Percentiles rank a stretch among this genome's conserved stretches.
Evolutionary conservation across 2,113 vertebrate species (phyloP).

Genomic region (Zeus faber): DNA sequence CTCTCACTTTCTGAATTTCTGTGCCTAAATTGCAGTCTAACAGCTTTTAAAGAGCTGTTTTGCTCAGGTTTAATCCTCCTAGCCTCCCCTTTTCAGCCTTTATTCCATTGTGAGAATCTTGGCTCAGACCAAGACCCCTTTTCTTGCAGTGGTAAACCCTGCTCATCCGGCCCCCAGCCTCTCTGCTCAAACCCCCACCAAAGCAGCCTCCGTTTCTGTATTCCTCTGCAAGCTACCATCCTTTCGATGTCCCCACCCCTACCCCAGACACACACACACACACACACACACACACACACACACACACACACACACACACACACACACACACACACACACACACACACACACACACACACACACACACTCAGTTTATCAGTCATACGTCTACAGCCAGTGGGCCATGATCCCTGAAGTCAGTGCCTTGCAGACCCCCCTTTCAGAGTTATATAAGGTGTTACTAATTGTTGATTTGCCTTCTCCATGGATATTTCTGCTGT

Average conservation of each 20-base stretch:
- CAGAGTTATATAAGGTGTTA: constrained; percentile 67
- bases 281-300: background rate
- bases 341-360: background rate
- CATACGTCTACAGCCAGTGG: constrained; percentile 41
- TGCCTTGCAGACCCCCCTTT: constrained; percentile 47
- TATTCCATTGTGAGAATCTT: constrained; percentile 72
- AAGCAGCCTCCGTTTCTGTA: constrained; percentile 38
- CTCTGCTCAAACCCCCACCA: constrained; percentile 37
- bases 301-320: background rate
- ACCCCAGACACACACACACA: background rate
- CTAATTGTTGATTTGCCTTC: constrained; percentile 75
- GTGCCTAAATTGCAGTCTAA: constrained; percentile 77
- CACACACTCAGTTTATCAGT: constrained; percentile 37
- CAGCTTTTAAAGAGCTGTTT: constrained; percentile 77
- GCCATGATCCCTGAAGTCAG: constrained; percentile 62
- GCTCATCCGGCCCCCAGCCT: constrained; percentile 32
- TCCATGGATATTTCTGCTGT: constrained; percentile 48
- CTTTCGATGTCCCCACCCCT: constrained; percentile 30
- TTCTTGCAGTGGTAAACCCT: constrained; percentile 57
- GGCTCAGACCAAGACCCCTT: constrained; percentile 62
- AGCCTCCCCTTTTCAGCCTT: constrained; percentile 64
- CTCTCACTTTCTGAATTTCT: constrained; percentile 58
- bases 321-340: background rate
- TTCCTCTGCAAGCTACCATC: constrained; percentile 43
- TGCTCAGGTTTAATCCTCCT: constrained; percentile 72